phyloP scores from a whole-genome alignment of 2,888 invertebrate species.

The Clitarchus hookeri region DNA sequence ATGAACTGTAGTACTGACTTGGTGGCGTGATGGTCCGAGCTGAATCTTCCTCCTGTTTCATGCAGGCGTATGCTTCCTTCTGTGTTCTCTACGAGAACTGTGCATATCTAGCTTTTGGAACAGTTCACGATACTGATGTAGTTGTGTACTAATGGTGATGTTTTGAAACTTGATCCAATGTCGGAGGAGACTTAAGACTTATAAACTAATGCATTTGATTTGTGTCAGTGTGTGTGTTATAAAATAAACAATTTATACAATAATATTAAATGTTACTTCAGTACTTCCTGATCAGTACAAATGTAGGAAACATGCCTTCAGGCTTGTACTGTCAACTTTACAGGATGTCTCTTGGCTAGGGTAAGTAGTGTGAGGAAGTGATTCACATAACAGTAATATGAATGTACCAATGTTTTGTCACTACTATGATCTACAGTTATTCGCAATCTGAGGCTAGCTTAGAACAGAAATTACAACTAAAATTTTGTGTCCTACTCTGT shows the following conservation, averaged over 20 bases:
- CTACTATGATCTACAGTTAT: no score
- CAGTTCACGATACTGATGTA: not conserved
- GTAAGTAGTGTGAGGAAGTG: no score
- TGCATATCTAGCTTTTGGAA: not conserved
- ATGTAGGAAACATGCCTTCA: not conserved
- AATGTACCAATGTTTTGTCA: no score
- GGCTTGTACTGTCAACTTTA: no score
- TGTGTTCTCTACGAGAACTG: not conserved
- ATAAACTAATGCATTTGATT: not conserved
- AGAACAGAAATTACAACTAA: no score
- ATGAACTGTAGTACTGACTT: constrained; percentile 36
- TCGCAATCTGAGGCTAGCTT: no score
- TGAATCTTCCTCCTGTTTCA: not conserved
- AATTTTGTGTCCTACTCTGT: no score
- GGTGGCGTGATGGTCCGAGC: no score
- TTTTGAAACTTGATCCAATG: not conserved
- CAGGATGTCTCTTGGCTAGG: no score
- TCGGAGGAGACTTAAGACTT: not conserved
- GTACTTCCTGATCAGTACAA: not conserved
- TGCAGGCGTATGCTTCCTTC: not conserved
- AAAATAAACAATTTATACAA: not conserved
- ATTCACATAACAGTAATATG: no score
- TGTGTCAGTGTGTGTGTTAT: not conserved
- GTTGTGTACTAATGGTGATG: not conserved
- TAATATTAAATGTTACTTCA: not conserved